These are phyloP conservation scores for Uria aalge DNA, from an alignment of 2,113 vertebrate genomes.

Conservation along the genomic window DNA sequence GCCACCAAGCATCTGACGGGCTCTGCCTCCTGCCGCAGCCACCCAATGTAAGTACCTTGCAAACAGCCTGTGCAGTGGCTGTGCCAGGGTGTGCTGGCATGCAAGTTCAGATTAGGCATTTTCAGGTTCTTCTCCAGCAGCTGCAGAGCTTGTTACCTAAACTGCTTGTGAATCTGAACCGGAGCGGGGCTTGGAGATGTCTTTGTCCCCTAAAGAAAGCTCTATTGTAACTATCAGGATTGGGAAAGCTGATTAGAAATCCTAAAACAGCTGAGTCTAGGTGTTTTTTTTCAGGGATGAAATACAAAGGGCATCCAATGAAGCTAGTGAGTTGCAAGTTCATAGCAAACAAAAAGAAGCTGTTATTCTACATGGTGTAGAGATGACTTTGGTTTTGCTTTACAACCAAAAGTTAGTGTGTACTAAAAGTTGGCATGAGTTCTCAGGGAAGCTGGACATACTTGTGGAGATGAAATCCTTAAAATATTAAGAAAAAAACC, in stretches of 20 bases:
- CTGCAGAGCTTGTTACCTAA: neutral
- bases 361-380: neutral
- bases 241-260: neutral
- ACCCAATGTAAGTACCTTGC: neutral
- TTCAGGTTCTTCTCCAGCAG: neutral
- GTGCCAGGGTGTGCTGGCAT: neutral
- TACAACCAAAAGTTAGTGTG: neutral
- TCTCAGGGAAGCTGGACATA: neutral
- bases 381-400: neutral
- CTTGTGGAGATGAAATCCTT: neutral
- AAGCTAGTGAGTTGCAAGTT: fast-evolving
- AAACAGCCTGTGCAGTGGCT: neutral
- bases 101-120: fast-evolving
- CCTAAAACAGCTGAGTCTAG: neutral
- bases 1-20: neutral
- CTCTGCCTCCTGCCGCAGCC: neutral
- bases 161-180: neutral
- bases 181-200: neutral
- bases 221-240: neutral
- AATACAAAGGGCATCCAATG: neutral
- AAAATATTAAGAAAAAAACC: neutral
- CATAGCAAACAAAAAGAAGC: neutral
- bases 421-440: neutral
- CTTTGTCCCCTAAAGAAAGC: neutral
- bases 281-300: neutral